A percentile compares a stretch with the other conserved stretches of the same genome.
phyloP scores from a whole-genome alignment of 2,113 vertebrate species.

The Rhodinocichla rosea region DNA sequence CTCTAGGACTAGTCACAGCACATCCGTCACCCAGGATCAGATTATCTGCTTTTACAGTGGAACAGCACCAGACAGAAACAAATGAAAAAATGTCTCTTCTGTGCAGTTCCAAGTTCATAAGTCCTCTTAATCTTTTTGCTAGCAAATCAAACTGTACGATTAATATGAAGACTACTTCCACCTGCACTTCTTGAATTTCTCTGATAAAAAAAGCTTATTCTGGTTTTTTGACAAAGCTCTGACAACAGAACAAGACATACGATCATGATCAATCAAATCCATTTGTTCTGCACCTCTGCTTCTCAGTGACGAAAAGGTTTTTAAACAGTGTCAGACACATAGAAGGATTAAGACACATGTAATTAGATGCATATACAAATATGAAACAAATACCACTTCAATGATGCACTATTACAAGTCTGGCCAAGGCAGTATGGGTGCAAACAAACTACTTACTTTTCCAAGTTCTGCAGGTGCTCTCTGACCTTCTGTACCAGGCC shows the following conservation, averaged over 20 bases:
- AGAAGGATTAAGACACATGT: neutral
- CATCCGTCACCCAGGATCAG: neutral
- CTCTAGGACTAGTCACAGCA: neutral
- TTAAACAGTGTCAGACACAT: neutral
- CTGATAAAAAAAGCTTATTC: neutral
- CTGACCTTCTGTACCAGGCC: slow-evolving; percentile 94
- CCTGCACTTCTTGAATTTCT: neutral
- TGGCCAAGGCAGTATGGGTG: neutral
- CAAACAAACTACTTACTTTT: slow-evolving; percentile 85
- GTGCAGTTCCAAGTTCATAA: neutral
- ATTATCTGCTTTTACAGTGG: neutral
- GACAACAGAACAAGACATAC: neutral
- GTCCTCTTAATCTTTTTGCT: neutral
- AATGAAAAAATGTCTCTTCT: neutral
- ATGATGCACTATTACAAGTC: neutral
- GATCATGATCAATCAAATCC: neutral
- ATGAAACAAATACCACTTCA: neutral
- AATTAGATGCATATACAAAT: neutral
- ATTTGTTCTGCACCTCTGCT: neutral
- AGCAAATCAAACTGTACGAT: neutral
- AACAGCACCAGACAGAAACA: neutral
- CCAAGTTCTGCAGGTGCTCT: slow-evolving; percentile 95
- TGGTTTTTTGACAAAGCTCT: neutral
- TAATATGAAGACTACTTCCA: neutral
- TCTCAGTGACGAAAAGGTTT: neutral